Percentiles rank a stretch among this genome's conserved stretches.
These are phyloP conservation scores for Psilopogon haemacephalus DNA, from an alignment of 2,113 vertebrate species.

Conservation along the genomic window DNA sequence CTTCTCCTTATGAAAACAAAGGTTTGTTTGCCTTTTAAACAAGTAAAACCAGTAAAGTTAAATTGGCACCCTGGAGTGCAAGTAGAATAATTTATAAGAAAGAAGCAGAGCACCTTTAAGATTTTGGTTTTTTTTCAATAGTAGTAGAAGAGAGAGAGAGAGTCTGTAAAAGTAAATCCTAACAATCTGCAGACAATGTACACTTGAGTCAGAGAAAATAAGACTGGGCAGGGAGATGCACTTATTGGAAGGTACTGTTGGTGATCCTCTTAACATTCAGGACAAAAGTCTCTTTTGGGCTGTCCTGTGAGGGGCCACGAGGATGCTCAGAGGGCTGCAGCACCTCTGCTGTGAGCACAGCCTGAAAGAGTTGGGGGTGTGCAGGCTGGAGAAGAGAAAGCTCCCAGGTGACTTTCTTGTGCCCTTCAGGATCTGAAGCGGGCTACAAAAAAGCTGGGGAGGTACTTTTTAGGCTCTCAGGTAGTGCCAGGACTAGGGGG, in stretches of 20 bases:
- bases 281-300: too few relatives aligned
- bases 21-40: slow-evolving; percentile 69
- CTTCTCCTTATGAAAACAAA: slow-evolving; percentile 62
- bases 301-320: too few relatives aligned
- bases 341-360: too few relatives aligned
- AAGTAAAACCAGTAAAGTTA: slow-evolving; percentile 48
- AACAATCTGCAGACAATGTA: neutral
- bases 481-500: too few relatives aligned
- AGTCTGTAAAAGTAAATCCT: neutral
- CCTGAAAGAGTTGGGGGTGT: too few relatives aligned
- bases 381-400: too few relatives aligned
- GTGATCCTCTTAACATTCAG: neutral
- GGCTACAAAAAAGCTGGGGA: too few relatives aligned
- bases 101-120: neutral
- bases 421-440: too few relatives aligned
- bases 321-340: too few relatives aligned
- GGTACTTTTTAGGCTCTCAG: too few relatives aligned
- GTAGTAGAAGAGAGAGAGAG: neutral
- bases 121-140: neutral
- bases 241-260: neutral
- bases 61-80: slow-evolving; percentile 35
- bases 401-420: too few relatives aligned
- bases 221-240: neutral
- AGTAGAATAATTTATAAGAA: slow-evolving; percentile 6
- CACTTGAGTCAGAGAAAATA: neutral